Evolutionary conservation across 1,140 invertebrate genomes (phyloP).

Genomic region (Drosophila rufa): DNA sequence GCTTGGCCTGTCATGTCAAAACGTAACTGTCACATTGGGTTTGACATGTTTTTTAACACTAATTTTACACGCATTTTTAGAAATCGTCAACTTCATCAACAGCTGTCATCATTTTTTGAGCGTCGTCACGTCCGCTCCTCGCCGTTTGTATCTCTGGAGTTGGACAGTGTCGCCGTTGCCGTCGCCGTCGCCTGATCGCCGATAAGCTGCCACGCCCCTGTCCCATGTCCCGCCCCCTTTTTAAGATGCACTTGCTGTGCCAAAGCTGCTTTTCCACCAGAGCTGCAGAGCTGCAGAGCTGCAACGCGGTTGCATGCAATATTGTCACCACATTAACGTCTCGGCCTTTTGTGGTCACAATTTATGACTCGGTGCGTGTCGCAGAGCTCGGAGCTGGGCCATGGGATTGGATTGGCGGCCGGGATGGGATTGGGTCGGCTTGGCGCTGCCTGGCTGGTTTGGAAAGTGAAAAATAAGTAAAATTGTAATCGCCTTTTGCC

Average conservation of each 20-base stretch:
- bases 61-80: constrained; percentile 84
- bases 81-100: constrained; percentile 83
- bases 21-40: constrained; percentile 80
- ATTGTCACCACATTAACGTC: constrained; percentile 83
- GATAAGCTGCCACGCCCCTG: constrained; percentile 66
- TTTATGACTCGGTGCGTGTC: constrained; percentile 76
- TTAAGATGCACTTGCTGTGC: constrained; percentile 48
- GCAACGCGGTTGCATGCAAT: constrained; percentile 73
- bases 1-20: constrained; percentile 67
- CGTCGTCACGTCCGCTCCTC: constrained; percentile 72
- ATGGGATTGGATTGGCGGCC: constrained; percentile 29
- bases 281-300: constrained; percentile 14
- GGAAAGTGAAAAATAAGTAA: constrained; percentile 82
- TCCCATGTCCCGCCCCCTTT: constrained; percentile 14
- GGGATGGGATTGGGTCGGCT: constrained; percentile 14
- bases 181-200: constrained; percentile 59
- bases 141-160: constrained; percentile 27
- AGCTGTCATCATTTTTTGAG: constrained; percentile 79
- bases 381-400: constrained; percentile 25
- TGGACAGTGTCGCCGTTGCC: constrained; percentile 41
- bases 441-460: constrained; percentile 52
- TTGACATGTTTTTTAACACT: constrained; percentile 83
- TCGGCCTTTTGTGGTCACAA: constrained; percentile 81
- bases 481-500: constrained; percentile 80
- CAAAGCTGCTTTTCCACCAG: constrained; percentile 59